Conservation (phyloP, 2,888 invertebrate genomes). For the Polia nebulosa region DNA sequence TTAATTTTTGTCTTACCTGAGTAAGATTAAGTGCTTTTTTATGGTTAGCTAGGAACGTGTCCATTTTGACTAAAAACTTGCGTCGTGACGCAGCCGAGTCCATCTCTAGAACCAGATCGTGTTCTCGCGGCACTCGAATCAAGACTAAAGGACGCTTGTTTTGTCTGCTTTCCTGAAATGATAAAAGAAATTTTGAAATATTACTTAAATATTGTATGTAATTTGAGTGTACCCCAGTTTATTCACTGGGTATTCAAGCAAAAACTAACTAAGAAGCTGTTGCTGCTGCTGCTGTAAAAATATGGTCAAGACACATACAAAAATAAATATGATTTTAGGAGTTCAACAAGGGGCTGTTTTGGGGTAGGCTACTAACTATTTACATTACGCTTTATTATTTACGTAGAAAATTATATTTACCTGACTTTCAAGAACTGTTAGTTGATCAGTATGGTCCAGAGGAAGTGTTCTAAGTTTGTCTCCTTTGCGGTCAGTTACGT, state of each 20-base stretch:
- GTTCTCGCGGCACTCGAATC: constrained; percentile 96
- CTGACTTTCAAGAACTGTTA: constrained; percentile 97
- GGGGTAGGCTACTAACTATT: neutral
- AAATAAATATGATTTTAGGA: neutral
- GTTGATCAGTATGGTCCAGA: constrained; percentile 94
- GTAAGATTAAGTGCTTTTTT: constrained; percentile 95
- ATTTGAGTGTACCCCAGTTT: too few relatives aligned
- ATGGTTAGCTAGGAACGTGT: constrained; percentile 95
- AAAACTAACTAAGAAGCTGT: too few relatives aligned
- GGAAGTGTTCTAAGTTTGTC: constrained; percentile 96
- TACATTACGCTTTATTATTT: neutral
- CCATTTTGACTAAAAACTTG: constrained; percentile 97
- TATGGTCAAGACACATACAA: too few relatives aligned
- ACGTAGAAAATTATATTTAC: constrained; percentile 80
- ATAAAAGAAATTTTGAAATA: neutral
- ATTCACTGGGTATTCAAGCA: too few relatives aligned
- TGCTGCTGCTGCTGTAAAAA: too few relatives aligned
- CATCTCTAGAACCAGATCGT: constrained; percentile 98
- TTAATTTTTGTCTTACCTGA: constrained; percentile 92
- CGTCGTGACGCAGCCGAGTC: constrained; percentile 95
- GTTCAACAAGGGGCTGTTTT: neutral
- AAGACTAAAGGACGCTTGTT: constrained; percentile 96
- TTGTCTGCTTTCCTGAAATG: constrained; percentile 90
- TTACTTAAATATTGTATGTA: too few relatives aligned
- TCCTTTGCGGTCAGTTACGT: constrained; percentile 97